phyloP scores from a whole-genome alignment of 2,113 vertebrate genomes.

The Strix aluco region DNA sequence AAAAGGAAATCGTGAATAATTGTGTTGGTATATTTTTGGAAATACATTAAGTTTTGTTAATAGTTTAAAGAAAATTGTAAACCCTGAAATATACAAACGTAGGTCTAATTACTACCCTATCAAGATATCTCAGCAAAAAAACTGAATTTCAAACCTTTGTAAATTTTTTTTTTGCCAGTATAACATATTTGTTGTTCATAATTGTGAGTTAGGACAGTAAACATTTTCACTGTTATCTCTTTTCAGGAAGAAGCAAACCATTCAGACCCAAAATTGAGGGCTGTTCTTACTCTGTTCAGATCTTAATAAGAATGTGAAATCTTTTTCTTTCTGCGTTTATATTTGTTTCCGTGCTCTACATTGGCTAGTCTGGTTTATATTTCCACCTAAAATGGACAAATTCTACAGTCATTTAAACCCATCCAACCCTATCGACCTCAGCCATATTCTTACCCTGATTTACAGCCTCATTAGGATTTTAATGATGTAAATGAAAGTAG shows the following conservation, averaged over 20 bases:
- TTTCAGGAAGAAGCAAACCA: neutral
- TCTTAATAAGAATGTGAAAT: neutral
- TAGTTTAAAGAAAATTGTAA: neutral
- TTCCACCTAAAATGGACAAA: neutral
- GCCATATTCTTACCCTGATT: slow-evolving; percentile 3
- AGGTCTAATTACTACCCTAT: neutral
- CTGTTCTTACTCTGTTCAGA: neutral
- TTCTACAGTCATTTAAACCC: neutral
- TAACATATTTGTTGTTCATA: neutral
- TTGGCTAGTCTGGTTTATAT: neutral
- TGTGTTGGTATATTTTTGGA: neutral
- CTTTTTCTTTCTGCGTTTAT: neutral
- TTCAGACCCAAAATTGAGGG: neutral
- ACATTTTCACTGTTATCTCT: neutral
- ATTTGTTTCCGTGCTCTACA: neutral
- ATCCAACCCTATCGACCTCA: slow-evolving; percentile 16
- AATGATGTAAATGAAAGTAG: slow-evolving; percentile 29
- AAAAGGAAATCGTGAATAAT: neutral
- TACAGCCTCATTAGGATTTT: slow-evolving; percentile 48
- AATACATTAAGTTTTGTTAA: neutral
- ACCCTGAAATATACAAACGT: neutral
- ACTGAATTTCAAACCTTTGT: neutral
- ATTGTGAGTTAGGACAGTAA: neutral
- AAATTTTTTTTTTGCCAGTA: neutral
- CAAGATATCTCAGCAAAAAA: neutral